Conservation (phyloP, 2,113 vertebrate genomes). For the Geococcyx californianus region DNA sequence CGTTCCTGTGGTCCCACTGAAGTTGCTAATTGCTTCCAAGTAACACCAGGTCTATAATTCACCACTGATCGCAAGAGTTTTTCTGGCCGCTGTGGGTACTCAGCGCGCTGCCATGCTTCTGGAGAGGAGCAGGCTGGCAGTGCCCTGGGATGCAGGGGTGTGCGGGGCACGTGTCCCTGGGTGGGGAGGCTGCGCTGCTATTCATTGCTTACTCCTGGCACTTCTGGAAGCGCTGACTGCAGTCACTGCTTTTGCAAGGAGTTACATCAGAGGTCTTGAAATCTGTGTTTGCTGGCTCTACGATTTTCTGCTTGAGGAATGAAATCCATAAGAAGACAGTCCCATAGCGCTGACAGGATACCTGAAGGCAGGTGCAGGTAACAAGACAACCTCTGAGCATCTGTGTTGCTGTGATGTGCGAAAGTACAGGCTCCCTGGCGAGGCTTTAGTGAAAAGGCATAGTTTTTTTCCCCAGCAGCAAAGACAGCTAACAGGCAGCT, state of each 20-base stretch:
- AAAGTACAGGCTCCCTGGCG: not conserved
- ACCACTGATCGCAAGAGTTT: not conserved
- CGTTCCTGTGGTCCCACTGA: not conserved
- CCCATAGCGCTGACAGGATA: not conserved
- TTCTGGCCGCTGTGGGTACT: not conserved
- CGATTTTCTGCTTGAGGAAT: not conserved
- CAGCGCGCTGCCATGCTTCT: not conserved
- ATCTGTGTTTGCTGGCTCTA: not conserved
- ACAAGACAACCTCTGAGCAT: not conserved
- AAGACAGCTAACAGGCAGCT: not conserved
- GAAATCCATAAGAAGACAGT: not conserved
- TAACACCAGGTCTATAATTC: not conserved
- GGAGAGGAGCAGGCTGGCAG: not conserved
- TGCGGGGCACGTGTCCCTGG: fast-evolving
- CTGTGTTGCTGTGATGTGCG: not conserved
- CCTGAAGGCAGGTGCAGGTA: not conserved
- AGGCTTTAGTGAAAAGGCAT: not conserved
- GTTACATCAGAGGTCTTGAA: not conserved
- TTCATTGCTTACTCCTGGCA: not conserved
- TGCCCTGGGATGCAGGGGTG: fast-evolving
- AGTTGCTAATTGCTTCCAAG: fast-evolving
- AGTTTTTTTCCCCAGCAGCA: not conserved
- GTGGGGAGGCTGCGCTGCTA: not conserved
- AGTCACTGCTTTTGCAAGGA: not conserved
- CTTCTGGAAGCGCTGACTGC: not conserved